Percentiles rank a stretch among this genome's conserved stretches.
These are phyloP conservation scores for Podarcis lilfordi DNA, from an alignment of 2,797 vertebrate species.

Conservation along the genomic window DNA sequence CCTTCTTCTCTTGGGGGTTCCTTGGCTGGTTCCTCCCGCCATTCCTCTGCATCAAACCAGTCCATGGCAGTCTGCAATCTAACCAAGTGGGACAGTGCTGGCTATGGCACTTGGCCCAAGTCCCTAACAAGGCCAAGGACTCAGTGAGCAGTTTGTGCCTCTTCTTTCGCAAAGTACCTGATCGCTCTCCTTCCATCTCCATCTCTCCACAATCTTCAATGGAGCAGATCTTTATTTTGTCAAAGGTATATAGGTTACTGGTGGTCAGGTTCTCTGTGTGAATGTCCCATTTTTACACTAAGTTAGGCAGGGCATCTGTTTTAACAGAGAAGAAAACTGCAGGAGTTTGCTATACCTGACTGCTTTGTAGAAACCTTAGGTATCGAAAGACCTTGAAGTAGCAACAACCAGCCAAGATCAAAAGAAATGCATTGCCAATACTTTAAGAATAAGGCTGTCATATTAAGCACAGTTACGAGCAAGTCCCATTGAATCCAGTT, in stretches of 20 bases:
- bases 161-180: neutral
- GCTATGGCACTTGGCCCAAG: neutral
- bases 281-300: slow-evolving; percentile 60
- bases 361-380: slow-evolving; percentile 47
- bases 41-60: too few relatives aligned
- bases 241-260: slow-evolving; percentile 48
- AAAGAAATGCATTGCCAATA: slow-evolving; percentile 4
- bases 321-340: slow-evolving; percentile 57
- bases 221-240: slow-evolving; percentile 1
- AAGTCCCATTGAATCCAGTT: neutral
- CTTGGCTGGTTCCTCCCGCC: too few relatives aligned
- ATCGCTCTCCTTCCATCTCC: neutral
- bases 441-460: neutral
- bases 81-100: neutral
- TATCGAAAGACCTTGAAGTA: slow-evolving; percentile 53
- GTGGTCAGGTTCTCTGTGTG: slow-evolving; percentile 53
- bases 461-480: neutral
- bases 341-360: slow-evolving; percentile 38
- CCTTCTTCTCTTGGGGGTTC: too few relatives aligned
- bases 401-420: slow-evolving; percentile 11
- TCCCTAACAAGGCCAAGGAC: neutral
- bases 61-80: neutral
- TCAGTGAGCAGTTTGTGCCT: neutral
- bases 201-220: neutral
- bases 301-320: slow-evolving; percentile 65